Conservation (phyloP, 1,140 invertebrate genomes). For the Diorhabda elongata region DNA sequence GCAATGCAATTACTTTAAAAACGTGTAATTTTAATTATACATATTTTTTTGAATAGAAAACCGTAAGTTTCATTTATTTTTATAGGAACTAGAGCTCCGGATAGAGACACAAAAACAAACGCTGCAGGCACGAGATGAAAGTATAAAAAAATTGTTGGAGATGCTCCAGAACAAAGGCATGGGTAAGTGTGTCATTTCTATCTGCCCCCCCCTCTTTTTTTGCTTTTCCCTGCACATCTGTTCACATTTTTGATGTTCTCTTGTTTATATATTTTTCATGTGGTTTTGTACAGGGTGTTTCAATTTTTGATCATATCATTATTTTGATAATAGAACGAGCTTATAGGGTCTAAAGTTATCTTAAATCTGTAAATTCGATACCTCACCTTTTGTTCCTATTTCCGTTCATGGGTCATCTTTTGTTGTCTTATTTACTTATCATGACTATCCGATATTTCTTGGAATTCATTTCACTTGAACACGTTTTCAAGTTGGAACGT, state of each 20-base stretch:
- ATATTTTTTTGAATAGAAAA: neutral
- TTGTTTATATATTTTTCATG: conserved; percentile 10
- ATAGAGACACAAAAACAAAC: conserved; percentile 99
- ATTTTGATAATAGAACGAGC: neutral
- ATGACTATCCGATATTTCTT: too few relatives aligned
- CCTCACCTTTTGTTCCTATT: too few relatives aligned
- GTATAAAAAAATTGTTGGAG: conserved; percentile 97
- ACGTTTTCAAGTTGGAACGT: too few relatives aligned
- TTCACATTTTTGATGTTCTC: conserved; percentile 13
- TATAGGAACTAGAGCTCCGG: conserved; percentile 86
- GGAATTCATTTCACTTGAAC: too few relatives aligned
- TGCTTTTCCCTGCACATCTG: conserved; percentile 19
- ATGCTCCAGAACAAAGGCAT: conserved; percentile 97
- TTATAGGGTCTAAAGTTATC: neutral
- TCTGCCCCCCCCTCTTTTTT: conserved; percentile 9
- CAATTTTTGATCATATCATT: neutral
- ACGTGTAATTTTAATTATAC: too few relatives aligned
- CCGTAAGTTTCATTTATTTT: conserved; percentile 14
- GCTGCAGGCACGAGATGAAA: conserved; percentile 90
- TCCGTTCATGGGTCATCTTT: too few relatives aligned
- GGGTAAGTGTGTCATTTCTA: conserved; percentile 61
- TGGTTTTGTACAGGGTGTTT: conserved; percentile 14
- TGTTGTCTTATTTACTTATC: too few relatives aligned
- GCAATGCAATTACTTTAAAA: too few relatives aligned
- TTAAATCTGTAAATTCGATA: too few relatives aligned